These are phyloP conservation scores for Hozukius guyotensis DNA, from an alignment of 2,797 vertebrate species.

Conservation along the genomic window DNA sequence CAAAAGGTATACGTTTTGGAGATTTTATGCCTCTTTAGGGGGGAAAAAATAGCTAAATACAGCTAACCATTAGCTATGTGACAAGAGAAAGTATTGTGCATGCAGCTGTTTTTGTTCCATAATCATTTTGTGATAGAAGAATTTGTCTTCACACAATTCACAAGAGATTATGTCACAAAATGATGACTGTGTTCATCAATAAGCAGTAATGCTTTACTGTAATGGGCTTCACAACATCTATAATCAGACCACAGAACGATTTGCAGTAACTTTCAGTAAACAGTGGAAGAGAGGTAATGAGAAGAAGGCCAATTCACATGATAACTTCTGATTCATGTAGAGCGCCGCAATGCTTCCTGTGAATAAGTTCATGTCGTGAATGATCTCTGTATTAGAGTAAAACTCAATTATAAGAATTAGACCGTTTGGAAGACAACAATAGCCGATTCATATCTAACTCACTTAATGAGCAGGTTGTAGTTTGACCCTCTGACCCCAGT, in stretches of 20 bases:
- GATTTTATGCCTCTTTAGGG: not conserved
- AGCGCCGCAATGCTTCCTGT: not conserved
- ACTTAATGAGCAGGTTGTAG: slow-evolving; percentile 36
- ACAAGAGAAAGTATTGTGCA: not conserved
- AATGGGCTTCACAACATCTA: not conserved
- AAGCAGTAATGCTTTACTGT: not conserved
- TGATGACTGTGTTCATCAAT: not conserved
- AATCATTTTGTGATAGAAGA: not conserved
- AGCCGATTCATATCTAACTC: slow-evolving; percentile 45
- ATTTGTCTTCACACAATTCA: not conserved
- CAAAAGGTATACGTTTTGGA: not conserved
- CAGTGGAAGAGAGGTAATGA: not conserved
- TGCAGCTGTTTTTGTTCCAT: not conserved
- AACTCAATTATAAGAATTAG: slow-evolving; percentile 4
- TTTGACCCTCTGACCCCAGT: slow-evolving; percentile 47
- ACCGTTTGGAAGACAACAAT: slow-evolving; percentile 46
- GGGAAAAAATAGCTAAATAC: not conserved
- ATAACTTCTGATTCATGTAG: too few species aligned
- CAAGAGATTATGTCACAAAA: not conserved
- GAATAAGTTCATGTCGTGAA: not conserved
- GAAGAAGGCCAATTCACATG: not conserved
- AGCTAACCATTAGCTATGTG: not conserved
- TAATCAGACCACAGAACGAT: not conserved
- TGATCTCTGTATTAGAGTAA: not conserved
- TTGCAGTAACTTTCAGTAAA: not conserved